Conservation (phyloP, 2,113 vertebrate species). For the Melospiza georgiana region DNA sequence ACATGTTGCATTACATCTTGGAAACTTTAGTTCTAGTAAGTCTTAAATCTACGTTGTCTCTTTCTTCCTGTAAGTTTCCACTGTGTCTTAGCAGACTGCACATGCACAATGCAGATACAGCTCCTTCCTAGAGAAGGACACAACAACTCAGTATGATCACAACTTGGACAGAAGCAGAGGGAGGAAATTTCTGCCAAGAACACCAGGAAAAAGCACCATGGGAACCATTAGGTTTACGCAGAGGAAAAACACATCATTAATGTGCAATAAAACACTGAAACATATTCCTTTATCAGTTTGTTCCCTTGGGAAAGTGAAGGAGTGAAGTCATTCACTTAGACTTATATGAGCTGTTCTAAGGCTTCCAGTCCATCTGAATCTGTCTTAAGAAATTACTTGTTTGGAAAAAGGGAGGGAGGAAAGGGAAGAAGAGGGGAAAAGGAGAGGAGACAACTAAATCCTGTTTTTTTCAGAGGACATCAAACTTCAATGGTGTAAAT, state of each 20-base stretch:
- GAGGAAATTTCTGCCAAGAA: slow-evolving; percentile 12
- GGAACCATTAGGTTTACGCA: neutral
- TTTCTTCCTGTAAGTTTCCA: neutral
- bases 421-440: neutral
- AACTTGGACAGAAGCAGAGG: neutral
- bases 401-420: neutral
- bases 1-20: neutral
- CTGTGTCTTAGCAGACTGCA: neutral
- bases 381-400: neutral
- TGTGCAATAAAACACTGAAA: neutral
- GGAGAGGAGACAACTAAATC: neutral
- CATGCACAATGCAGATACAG: neutral
- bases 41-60: neutral
- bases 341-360: neutral
- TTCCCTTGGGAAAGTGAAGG: slow-evolving; percentile 13
- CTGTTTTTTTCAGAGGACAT: neutral
- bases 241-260: neutral
- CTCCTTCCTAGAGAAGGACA: neutral
- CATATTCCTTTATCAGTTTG: neutral
- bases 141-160: neutral
- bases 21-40: neutral
- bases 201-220: neutral
- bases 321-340: neutral
- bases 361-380: neutral
- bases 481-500: neutral